phyloP scores from a whole-genome alignment of 2,797 vertebrate genomes.

The Sebastes minor region DNA sequence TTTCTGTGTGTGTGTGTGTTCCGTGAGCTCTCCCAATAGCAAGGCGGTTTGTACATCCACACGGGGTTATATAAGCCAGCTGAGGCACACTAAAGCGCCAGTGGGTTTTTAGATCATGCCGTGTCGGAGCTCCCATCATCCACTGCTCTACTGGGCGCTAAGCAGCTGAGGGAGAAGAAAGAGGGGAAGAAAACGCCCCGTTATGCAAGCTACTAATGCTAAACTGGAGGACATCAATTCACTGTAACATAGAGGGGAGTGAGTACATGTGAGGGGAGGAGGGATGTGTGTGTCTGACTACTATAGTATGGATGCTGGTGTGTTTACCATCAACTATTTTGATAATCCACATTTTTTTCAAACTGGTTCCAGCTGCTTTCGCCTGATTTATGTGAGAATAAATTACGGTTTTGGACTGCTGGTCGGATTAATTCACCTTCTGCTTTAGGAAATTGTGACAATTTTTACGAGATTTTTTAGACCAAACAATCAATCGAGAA shows the following conservation, averaged over 20 bases:
- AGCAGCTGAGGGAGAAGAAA: conserved; percentile 71
- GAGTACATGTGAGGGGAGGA: background rate
- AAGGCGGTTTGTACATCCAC: conserved; percentile 74
- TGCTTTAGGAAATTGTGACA: background rate
- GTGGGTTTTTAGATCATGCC: conserved; percentile 82
- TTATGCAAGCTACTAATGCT: conserved; percentile 65
- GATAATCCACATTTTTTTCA: background rate
- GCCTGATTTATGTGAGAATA: background rate
- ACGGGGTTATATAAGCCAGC: conserved; percentile 80
- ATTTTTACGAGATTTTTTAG: background rate
- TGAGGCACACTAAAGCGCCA: conserved; percentile 78
- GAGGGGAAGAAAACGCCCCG: conserved; percentile 56
- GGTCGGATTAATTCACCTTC: background rate
- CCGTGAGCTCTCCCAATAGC: conserved; percentile 59
- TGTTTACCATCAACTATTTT: background rate
- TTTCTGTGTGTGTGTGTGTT: conserved; percentile 36
- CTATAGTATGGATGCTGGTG: background rate
- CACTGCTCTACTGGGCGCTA: conserved; percentile 70
- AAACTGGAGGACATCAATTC: conserved; percentile 30
- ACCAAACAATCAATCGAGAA: background rate
- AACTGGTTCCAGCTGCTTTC: background rate
- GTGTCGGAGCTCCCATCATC: conserved; percentile 80
- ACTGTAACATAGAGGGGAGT: background rate
- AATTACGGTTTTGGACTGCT: background rate
- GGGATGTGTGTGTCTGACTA: background rate